Evolutionary conservation across 1,140 invertebrate genomes (phyloP).

Genomic region (Caerostris darwini): DNA sequence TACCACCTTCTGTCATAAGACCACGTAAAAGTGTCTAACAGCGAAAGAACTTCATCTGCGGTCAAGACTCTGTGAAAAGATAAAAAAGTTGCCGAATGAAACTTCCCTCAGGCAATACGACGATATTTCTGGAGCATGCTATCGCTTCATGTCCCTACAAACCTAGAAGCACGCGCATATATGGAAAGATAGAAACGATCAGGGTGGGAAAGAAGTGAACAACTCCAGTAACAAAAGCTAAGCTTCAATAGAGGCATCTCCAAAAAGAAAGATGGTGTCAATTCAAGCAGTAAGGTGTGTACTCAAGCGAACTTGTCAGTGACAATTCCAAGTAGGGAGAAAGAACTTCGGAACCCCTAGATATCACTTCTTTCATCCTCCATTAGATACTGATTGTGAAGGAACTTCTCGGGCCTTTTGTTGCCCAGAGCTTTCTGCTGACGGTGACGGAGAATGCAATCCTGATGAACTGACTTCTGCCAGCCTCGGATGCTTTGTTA

Average conservation of each 20-base stretch:
- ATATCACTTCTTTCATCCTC: conserved; percentile 75
- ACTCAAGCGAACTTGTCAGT: conserved; percentile 73
- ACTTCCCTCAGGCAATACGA: conserved; percentile 5
- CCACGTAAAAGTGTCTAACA: conserved; percentile 28
- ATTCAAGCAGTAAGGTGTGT: conserved; percentile 71
- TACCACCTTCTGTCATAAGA: background rate
- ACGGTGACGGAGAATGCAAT: conserved; percentile 34
- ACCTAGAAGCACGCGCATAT: conserved; percentile 32
- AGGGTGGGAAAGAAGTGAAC: conserved; percentile 48
- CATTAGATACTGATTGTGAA: conserved; percentile 74
- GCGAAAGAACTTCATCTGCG: conserved; percentile 22
- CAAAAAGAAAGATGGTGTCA: conserved; percentile 71
- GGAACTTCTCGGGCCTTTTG: conserved; percentile 48
- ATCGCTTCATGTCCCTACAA: conserved; percentile 56
- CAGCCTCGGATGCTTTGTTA: background rate
- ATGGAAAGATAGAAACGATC: conserved; percentile 58
- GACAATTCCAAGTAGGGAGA: conserved; percentile 74
- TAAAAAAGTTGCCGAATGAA: conserved; percentile 9
- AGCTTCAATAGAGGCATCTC: conserved; percentile 56
- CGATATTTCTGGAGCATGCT: conserved; percentile 29
- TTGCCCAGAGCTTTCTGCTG: conserved; percentile 65
- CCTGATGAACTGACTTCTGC: conserved; percentile 61
- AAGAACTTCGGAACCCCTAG: conserved; percentile 39
- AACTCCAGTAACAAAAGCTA: conserved; percentile 60
- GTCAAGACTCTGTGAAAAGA: conserved; percentile 18